These are phyloP conservation scores for Tryphoninae sp. DNA, from an alignment of 2,888 invertebrate species.

Conservation along the genomic window DNA sequence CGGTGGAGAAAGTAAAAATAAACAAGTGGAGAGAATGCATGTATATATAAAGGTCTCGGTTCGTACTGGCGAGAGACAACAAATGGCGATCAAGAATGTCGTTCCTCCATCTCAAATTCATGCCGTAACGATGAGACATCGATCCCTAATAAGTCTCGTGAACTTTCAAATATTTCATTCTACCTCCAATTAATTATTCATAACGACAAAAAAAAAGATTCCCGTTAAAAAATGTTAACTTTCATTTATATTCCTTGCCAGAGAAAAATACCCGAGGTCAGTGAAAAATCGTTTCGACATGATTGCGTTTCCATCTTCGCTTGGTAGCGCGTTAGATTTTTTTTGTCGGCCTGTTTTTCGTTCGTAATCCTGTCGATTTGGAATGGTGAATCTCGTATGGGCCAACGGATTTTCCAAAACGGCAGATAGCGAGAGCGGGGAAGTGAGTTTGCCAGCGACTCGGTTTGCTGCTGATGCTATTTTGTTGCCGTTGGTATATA, in stretches of 20 bases:
- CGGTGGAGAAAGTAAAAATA: conserved; percentile 1
- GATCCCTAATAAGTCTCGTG: not conserved
- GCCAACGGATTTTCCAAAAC: conserved; percentile 25
- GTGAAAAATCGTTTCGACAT: too few species aligned
- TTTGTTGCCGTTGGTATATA: conserved; percentile 7
- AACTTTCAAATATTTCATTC: not conserved
- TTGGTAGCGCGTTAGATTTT: conserved; percentile 16
- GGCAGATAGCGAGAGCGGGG: not conserved
- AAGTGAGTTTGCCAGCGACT: conserved; percentile 7
- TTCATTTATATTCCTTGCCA: not conserved
- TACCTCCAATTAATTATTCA: not conserved
- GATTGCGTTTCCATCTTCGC: not conserved
- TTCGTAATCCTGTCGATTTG: conserved; percentile 21
- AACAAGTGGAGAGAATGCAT: not conserved
- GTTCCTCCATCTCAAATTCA: not conserved
- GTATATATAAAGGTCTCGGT: not conserved
- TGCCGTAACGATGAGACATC: not conserved
- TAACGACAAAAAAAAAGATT: not conserved
- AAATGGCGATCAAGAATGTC: not conserved
- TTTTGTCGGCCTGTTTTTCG: conserved; percentile 16
- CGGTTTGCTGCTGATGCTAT: not conserved
- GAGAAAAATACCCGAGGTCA: not conserved
- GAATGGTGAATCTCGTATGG: conserved; percentile 29
- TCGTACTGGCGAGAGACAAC: not conserved
- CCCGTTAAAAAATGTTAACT: not conserved